Conservation (phyloP, 2,888 invertebrate species). For the Drosophila prostipennis region DNA sequence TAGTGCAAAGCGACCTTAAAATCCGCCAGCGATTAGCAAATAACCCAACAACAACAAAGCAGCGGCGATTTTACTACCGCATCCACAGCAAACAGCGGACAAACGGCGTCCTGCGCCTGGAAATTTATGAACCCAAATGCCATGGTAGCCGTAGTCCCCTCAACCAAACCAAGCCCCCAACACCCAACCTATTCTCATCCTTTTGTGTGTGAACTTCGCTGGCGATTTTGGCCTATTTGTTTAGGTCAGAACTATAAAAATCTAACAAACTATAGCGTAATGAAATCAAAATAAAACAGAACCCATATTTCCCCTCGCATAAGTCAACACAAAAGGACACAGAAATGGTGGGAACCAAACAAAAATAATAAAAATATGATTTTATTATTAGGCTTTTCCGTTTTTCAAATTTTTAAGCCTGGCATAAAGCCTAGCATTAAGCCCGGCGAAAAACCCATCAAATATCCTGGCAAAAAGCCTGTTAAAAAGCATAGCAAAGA, state of each 20-base stretch:
- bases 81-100: slow-evolving; percentile 21
- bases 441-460: no score
- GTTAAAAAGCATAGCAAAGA: no score
- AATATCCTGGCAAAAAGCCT: no score
- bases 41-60: slow-evolving; percentile 32
- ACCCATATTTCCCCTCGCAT: slow-evolving; percentile 54
- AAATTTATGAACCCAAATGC: slow-evolving; percentile 45
- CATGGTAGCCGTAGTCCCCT: slow-evolving; percentile 10
- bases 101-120: slow-evolving; percentile 23
- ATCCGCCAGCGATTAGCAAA: slow-evolving; percentile 41
- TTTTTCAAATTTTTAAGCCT: no score
- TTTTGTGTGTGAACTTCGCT: slow-evolving; percentile 2
- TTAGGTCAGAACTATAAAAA: slow-evolving; percentile 61
- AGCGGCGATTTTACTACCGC: slow-evolving; percentile 34
- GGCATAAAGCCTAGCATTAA: no score
- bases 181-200: background rate
- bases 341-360: background rate
- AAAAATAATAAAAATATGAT: no score
- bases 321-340: slow-evolving; percentile 70
- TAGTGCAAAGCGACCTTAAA: slow-evolving; percentile 24
- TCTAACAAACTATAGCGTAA: slow-evolving; percentile 36
- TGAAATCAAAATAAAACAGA: slow-evolving; percentile 30
- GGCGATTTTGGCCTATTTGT: slow-evolving; percentile 49
- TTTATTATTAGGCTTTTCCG: no score
- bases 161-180: background rate